Evolutionary conservation across 2,888 invertebrate genomes (phyloP).

Genomic region (Syrphus vitripennis): DNA sequence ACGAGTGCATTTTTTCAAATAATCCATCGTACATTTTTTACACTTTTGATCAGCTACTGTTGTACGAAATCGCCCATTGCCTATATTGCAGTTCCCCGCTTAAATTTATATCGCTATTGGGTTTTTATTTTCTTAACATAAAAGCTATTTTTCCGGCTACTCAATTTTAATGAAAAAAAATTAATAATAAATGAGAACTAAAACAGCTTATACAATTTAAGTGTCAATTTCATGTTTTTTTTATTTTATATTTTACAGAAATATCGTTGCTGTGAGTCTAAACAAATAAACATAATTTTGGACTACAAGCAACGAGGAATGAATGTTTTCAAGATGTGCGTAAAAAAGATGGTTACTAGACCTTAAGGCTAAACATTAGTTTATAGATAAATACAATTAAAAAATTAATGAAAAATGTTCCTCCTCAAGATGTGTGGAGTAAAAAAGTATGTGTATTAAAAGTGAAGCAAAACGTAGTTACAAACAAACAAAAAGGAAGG

Average conservation of each 20-base stretch:
- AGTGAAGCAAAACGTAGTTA: slow-evolving; percentile 51
- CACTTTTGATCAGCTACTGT: no score
- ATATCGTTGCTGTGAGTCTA: slow-evolving; percentile 81
- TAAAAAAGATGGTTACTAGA: slow-evolving; percentile 77
- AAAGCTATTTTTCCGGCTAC: no score
- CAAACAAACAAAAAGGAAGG: slow-evolving; percentile 32
- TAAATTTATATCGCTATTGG: no score
- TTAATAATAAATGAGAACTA: slow-evolving; percentile 75
- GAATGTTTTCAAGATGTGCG: slow-evolving; percentile 72
- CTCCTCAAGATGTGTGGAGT: slow-evolving; percentile 71
- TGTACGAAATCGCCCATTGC: no score
- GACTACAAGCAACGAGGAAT: slow-evolving; percentile 56
- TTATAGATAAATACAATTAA: slow-evolving; percentile 70
- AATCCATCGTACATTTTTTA: no score
- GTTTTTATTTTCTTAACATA: no score
- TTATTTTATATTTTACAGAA: slow-evolving; percentile 57
- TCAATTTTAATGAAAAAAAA: no score
- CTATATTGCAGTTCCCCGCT: no score
- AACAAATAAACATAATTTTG: slow-evolving; percentile 62
- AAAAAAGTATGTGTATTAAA: slow-evolving; percentile 63
- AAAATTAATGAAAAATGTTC: slow-evolving; percentile 61
- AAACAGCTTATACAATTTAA: neutral
- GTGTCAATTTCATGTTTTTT: neutral
- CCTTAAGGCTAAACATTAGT: slow-evolving; percentile 73
- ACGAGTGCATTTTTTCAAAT: no score